Base-by-base conservation (phyloP, 1,140 invertebrate species). In the Pygmarrhopalites habei region DNA sequence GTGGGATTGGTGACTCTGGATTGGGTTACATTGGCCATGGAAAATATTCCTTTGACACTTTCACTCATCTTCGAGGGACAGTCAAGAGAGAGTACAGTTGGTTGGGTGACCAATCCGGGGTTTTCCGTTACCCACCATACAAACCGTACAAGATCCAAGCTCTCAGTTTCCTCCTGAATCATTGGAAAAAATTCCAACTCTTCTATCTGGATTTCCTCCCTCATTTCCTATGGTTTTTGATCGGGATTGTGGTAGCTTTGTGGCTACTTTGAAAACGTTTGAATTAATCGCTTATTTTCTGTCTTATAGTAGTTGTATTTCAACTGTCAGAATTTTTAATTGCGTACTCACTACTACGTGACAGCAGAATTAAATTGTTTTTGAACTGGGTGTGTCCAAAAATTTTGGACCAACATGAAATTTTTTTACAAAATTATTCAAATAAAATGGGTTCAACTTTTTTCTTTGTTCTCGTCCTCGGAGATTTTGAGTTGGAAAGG, bases 21-120 rank as follows among this genome's bases (percentile, higher is more conserved):
- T 90, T 95, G 76, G 95, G 95, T 28, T 77, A 81, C 2, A 98
- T 96, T 75, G 97, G 96, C 75, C 93, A 97, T 79, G 95, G 95
- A 51, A 91, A 91, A 77, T 82, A 82, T 68, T 86, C 86, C 10
- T 97, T 92, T 72, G 89, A 97, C 66, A 91, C 89, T 0, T 98
- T 98, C 75, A 86, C 86, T 12, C 94, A 98, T 25, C 25, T 60
- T 10, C 62, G 61, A 35, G 19, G 32, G 0, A 26, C 57, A n/a
- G 46, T 67, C 12, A 14, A 41, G 1, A 23, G 65, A 44, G 57
- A 60, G 32, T 67, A 26, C 47, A 53, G 56, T 17, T 56, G 17
- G 7, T 56, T 68, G 19, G 62, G 57, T 1, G 65, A 67, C 17
- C 17, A 30, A 41, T 10, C 62, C 25, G 44, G 52, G 19, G 7